Evolutionary conservation across 2,797 vertebrate species (phyloP).

Genomic region (Galagoides demidoff): DNA sequence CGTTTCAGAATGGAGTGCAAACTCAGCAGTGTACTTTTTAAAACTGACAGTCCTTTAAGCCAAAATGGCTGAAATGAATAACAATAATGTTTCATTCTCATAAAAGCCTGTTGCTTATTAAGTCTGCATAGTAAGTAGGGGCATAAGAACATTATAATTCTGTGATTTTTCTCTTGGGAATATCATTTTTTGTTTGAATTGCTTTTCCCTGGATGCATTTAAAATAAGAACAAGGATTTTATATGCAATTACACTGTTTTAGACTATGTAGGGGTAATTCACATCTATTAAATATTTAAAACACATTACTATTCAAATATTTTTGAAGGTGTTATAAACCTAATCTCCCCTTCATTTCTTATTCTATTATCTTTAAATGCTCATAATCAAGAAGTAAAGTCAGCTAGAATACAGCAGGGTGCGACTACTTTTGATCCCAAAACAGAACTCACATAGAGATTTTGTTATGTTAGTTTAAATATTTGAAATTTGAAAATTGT

Average conservation of each 20-base stretch:
- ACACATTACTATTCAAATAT: slow-evolving; percentile 54
- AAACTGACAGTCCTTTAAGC: slow-evolving; percentile 22
- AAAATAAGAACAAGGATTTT: slow-evolving; percentile 53
- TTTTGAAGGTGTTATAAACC: slow-evolving; percentile 18
- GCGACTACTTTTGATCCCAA: neutral
- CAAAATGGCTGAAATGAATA: slow-evolving; percentile 37
- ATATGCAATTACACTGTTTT: slow-evolving; percentile 55
- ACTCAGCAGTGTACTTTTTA: neutral
- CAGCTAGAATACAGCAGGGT: neutral
- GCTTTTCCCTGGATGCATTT: slow-evolving; percentile 15
- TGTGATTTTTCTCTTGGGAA: slow-evolving; percentile 48
- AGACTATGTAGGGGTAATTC: slow-evolving; percentile 18
- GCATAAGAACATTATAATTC: slow-evolving; percentile 11
- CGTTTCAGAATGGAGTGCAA: slow-evolving; percentile 25
- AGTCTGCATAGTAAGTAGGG: slow-evolving; percentile 29
- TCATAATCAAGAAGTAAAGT: neutral
- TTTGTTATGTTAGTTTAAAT: neutral
- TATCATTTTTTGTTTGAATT: slow-evolving; percentile 41
- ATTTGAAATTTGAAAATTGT: neutral
- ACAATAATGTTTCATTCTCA: slow-evolving; percentile 50
- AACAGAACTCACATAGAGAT: neutral
- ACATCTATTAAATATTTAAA: slow-evolving; percentile 72
- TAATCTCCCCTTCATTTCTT: slow-evolving; percentile 22
- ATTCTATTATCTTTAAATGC: slow-evolving; percentile 53
- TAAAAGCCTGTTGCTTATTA: slow-evolving; percentile 39